Percentiles rank a stretch among this genome's conserved stretches.
Evolutionary conservation across 2,797 vertebrate species (phyloP).

Genomic region (Antrozous pallidus): DNA sequence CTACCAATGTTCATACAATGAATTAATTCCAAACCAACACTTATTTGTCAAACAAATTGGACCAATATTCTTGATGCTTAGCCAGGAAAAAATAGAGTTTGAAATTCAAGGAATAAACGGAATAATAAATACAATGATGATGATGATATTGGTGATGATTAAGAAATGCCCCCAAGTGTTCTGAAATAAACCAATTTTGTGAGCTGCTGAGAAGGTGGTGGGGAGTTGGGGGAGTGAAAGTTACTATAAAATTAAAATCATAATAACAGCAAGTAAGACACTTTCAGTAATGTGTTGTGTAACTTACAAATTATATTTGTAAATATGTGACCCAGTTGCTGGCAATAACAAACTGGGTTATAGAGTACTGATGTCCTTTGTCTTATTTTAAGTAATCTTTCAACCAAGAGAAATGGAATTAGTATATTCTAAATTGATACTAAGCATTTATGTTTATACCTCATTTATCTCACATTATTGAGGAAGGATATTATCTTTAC

Average conservation of each 20-base stretch:
- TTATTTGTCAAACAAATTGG: neutral
- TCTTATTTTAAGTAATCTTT: conserved; percentile 26
- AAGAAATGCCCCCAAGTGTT: neutral
- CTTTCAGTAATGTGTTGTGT: neutral
- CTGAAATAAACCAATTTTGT: neutral
- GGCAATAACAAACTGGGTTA: conserved; percentile 9
- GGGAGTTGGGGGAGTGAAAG: neutral
- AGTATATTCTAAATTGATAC: conserved; percentile 28
- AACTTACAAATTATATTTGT: conserved; percentile 30
- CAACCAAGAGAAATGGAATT: conserved; percentile 21
- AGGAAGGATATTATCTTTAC: neutral
- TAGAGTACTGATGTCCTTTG: neutral
- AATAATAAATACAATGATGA: neutral
- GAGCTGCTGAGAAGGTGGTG: neutral
- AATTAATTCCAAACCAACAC: neutral
- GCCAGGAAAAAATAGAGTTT: neutral
- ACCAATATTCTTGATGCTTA: neutral
- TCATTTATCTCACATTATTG: conserved; percentile 55
- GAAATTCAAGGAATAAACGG: neutral
- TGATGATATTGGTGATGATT: neutral
- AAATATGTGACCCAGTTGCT: neutral
- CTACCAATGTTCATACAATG: neutral
- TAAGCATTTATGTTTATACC: conserved; percentile 35
- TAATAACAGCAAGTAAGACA: neutral
- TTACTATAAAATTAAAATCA: neutral